Evolutionary conservation across 2,888 invertebrate genomes (phyloP).

Genomic region (Apodemia zela): DNA sequence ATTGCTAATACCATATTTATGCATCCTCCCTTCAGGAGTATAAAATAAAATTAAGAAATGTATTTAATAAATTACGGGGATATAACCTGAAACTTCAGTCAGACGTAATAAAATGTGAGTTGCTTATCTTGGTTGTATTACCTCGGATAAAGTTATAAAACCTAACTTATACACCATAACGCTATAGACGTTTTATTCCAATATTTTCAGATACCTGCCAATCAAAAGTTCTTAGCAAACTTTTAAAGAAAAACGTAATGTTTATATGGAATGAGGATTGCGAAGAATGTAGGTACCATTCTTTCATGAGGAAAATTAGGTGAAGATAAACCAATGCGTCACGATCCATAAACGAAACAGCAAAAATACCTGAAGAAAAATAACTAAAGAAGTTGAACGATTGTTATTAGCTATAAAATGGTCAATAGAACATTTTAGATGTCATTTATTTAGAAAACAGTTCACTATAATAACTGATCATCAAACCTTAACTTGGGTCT

Average conservation of each 20-base stretch:
- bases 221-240: not conserved
- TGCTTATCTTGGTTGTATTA: not conserved
- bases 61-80: not conserved
- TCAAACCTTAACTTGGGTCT: slow-evolving; percentile 30
- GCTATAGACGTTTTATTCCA: not conserved
- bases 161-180: no score
- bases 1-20: not conserved
- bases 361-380: not conserved
- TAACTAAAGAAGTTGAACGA: no score
- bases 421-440: slow-evolving; percentile 31
- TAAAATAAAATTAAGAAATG: not conserved
- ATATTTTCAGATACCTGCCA: not conserved
- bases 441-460: slow-evolving; percentile 30
- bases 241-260: slow-evolving; percentile 5
- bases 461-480: slow-evolving; percentile 30
- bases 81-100: not conserved
- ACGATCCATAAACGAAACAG: slow-evolving; percentile 14
- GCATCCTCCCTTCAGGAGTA: slow-evolving; percentile 10
- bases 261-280: slow-evolving; percentile 12
- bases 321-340: slow-evolving; percentile 11
- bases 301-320: slow-evolving; percentile 11
- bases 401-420: slow-evolving; percentile 30
- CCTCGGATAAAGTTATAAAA: not conserved
- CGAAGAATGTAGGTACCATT: slow-evolving; percentile 13
- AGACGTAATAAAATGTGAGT: no score